Evolutionary conservation across 2,888 invertebrate species (phyloP).

Genomic region (Plagodis pulveraria): DNA sequence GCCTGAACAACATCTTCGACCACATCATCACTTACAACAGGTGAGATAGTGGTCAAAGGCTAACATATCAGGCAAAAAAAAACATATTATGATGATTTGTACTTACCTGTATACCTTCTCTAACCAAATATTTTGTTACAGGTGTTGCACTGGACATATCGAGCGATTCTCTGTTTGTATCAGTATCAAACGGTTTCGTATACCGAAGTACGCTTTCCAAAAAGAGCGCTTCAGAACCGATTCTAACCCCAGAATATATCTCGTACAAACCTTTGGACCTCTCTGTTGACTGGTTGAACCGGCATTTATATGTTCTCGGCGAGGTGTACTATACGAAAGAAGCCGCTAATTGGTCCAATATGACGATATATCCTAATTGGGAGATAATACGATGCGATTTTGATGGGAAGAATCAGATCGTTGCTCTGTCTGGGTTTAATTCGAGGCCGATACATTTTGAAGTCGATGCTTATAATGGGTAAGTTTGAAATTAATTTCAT

Average conservation of each 20-base stretch:
- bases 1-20: no score
- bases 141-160: constrained; percentile 92
- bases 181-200: constrained; percentile 89
- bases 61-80: no score
- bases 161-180: constrained; percentile 89
- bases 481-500: constrained; percentile 47
- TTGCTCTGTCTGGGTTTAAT: constrained; percentile 89
- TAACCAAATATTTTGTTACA: constrained; percentile 49
- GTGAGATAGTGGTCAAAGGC: no score
- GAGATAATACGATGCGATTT: constrained; percentile 91
- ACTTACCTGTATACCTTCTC: neutral
- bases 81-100: no score
- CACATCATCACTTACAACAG: no score
- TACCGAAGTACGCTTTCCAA: constrained; percentile 80
- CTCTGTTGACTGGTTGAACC: constrained; percentile 95
- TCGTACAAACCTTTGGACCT: constrained; percentile 88
- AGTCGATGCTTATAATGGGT: constrained; percentile 97
- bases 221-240: constrained; percentile 70
- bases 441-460: constrained; percentile 91
- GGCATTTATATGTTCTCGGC: constrained; percentile 92
- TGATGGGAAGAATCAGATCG: constrained; percentile 88
- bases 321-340: constrained; percentile 85
- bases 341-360: constrained; percentile 52
- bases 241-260: constrained; percentile 84
- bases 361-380: constrained; percentile 80